Evolutionary conservation across 2,797 vertebrate genomes (phyloP), one percentile per base, ranked within the genome.

Genomic region (Gallinago nigripennis): DNA sequence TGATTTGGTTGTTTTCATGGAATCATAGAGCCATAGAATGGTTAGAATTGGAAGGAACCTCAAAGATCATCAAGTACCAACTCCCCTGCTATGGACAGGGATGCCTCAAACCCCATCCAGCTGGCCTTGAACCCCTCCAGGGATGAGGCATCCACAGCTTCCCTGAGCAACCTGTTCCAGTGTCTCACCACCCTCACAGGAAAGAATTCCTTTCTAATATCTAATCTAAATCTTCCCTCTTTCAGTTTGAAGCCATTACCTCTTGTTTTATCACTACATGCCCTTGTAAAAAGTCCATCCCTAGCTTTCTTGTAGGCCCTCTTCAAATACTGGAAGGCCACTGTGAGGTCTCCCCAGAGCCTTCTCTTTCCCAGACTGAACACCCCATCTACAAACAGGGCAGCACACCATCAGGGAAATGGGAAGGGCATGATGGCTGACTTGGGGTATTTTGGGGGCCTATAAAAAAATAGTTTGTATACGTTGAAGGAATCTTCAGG

Each of bases 321-420:
- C 31, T 57, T 57, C 31, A 57, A 13, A 15, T 33, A 24, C 13
- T 33, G 56, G n/a, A 33, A 57, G 14, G 56, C 31, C 20, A 20
- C 19, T n/a, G 19, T 31, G 31, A 54, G 30, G 30, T 33, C n/a
- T 57, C 56, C n/a, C n/a, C 15, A 23, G n/a, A 33, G n/a, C 56
- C n/a, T 57, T 15, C 56, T 33, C 21, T 33, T 57, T 23, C 23
- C n/a, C 56, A 57, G 56, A 11, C 21, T 57, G 56, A 27, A 56
- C 35, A 9, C 19, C 17, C 13, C 8, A 33, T 5, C 7, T 1
- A 23, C 13, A 48, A 83, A 54, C 3, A 0, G 0, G 43, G 20
- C 11, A 30, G 23, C 11, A 30, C 1, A 1, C 7, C 25, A 8
- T 17, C 4, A 20, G 13, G 27, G n/a, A 56, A 92, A 72, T 53